Conservation (phyloP, 2,113 vertebrate species). For the Pungitius pungitius region DNA sequence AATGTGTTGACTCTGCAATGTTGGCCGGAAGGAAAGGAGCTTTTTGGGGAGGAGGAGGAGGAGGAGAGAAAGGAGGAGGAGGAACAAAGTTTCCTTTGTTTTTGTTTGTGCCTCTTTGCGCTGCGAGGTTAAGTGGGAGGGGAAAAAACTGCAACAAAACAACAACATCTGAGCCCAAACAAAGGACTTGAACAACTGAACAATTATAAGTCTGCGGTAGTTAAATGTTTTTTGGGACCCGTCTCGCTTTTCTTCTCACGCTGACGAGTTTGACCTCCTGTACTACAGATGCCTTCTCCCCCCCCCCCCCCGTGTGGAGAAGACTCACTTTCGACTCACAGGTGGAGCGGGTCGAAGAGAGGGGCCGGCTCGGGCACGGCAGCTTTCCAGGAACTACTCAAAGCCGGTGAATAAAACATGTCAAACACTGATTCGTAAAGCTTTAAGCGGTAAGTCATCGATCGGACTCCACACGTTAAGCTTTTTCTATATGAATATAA, state of each 20-base stretch:
- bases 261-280: no score
- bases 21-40: constrained; percentile 37
- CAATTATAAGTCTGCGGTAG: neutral
- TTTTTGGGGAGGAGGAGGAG: constrained; percentile 23
- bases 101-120: constrained; percentile 4
- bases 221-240: no score
- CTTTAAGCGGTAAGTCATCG: neutral
- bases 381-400: neutral
- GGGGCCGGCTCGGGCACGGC: no score
- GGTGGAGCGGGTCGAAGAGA: no score
- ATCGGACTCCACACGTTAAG: neutral
- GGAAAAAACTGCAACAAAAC: neutral
- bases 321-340: no score
- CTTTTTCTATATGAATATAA: neutral
- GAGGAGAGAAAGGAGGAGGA: constrained; percentile 22
- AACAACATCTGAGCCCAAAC: neutral
- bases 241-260: no score
- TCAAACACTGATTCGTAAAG: neutral
- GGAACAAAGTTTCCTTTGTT: constrained; percentile 17
- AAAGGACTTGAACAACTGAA: neutral
- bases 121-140: constrained; percentile 14
- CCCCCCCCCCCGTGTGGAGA: no score
- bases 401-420: neutral
- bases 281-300: no score
- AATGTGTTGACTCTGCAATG: constrained; percentile 49